Conservation (phyloP, 2,113 vertebrate species). For the Bettongia penicillata region DNA sequence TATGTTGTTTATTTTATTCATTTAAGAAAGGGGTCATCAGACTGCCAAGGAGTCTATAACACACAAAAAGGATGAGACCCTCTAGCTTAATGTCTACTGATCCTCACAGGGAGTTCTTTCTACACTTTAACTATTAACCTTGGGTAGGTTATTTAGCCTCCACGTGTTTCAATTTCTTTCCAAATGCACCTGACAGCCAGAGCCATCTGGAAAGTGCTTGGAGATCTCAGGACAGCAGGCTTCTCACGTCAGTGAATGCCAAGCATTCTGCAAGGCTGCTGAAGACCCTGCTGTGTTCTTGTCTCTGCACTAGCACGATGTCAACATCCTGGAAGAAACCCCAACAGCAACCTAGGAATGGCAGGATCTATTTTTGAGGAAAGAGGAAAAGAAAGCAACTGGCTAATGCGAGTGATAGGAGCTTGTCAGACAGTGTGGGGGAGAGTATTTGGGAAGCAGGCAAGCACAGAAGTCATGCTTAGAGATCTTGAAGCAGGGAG, state of each 20-base stretch:
- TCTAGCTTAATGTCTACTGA: neutral
- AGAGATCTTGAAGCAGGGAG: neutral
- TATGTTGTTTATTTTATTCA: neutral
- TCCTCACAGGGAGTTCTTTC: neutral
- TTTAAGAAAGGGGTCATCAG: neutral
- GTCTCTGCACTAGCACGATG: neutral
- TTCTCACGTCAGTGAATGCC: neutral
- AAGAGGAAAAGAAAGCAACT: neutral
- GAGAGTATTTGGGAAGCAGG: neutral
- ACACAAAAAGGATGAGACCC: neutral
- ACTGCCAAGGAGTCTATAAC: neutral
- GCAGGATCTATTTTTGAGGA: neutral
- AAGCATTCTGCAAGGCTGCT: neutral
- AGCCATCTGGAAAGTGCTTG: neutral
- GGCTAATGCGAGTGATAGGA: neutral
- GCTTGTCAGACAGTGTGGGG: neutral
- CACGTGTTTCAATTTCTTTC: neutral
- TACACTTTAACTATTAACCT: neutral
- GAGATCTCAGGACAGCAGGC: neutral
- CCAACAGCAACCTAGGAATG: neutral
- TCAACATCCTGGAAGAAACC: conserved; percentile 10
- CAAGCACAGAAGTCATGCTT: neutral
- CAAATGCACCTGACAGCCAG: neutral
- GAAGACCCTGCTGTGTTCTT: neutral
- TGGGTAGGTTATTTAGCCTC: neutral